phyloP scores from a whole-genome alignment of 1,140 invertebrate genomes.

The Uloborus diversus region DNA sequence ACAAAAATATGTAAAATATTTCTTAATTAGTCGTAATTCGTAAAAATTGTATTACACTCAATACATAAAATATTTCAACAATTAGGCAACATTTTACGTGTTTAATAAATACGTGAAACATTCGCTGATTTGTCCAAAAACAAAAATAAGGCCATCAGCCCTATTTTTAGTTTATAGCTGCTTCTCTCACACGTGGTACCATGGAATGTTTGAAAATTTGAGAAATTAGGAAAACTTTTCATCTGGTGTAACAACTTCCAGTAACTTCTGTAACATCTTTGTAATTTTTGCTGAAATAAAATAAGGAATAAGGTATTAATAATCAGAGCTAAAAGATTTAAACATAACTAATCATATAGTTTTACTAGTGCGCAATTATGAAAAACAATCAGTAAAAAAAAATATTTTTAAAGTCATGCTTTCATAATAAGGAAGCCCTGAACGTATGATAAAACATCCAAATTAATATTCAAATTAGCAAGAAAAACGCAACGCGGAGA shows the following conservation, averaged over 20 bases:
- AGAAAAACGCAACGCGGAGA: not conserved
- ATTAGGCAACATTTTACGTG: too few relatives aligned
- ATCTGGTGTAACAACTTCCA: conserved; percentile 58
- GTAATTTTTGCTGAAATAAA: conserved; percentile 21
- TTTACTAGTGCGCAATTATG: not conserved
- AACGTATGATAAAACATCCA: not conserved
- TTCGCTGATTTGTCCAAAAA: too few relatives aligned
- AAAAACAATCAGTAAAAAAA: not conserved
- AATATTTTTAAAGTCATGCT: not conserved
- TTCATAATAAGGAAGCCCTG: not conserved
- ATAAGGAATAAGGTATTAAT: not conserved
- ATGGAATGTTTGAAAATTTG: too few relatives aligned
- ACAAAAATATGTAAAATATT: too few relatives aligned
- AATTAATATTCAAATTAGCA: not conserved
- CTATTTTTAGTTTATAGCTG: too few relatives aligned
- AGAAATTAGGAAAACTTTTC: conserved; percentile 27
- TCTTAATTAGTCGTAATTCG: too few relatives aligned
- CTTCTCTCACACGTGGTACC: too few relatives aligned
- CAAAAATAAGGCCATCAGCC: too few relatives aligned
- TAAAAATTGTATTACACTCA: too few relatives aligned
- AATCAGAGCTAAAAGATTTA: not conserved
- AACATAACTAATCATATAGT: not conserved
- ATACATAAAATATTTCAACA: too few relatives aligned
- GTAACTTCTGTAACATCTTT: conserved; percentile 14
- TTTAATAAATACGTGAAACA: too few relatives aligned